A percentile compares a stretch with the other conserved stretches of the same genome.
Evolutionary conservation across 2,888 invertebrate genomes (phyloP).

Genomic region (Synergus itoensis): DNA sequence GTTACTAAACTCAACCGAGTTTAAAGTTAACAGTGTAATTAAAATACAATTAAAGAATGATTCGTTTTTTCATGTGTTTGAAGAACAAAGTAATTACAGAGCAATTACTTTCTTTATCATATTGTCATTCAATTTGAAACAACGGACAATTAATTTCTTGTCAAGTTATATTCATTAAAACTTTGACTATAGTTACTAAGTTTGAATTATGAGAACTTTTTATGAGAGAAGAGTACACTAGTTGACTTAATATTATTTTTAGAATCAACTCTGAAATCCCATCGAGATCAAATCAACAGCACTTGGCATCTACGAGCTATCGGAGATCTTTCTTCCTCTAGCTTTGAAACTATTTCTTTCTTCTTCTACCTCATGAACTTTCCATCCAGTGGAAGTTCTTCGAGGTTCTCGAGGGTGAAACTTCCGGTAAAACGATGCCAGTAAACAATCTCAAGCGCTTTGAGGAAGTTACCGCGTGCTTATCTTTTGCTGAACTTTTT

Average conservation of each 20-base stretch:
- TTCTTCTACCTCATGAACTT: slow-evolving; percentile 45
- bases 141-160: neutral
- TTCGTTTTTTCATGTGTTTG: neutral
- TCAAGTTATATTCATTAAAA: neutral
- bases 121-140: neutral
- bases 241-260: slow-evolving; percentile 28
- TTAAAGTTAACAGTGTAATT: neutral
- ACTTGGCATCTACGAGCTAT: slow-evolving; percentile 39
- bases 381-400: slow-evolving; percentile 50
- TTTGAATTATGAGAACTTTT: neutral
- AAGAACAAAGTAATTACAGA: neutral
- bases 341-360: slow-evolving; percentile 30
- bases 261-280: slow-evolving; percentile 56
- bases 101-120: neutral
- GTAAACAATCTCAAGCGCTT: slow-evolving; percentile 56
- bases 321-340: slow-evolving; percentile 22
- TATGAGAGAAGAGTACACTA: neutral
- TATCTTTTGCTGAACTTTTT: slow-evolving; percentile 53
- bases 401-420: slow-evolving; percentile 42
- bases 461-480: slow-evolving; percentile 53
- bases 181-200: neutral
- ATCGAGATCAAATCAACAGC: slow-evolving; percentile 58
- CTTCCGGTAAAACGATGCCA: slow-evolving; percentile 50
- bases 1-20: too few species aligned
- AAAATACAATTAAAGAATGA: neutral